Conservation (phyloP, 2,797 vertebrate species). For the Hemitrygon akajei region DNA sequence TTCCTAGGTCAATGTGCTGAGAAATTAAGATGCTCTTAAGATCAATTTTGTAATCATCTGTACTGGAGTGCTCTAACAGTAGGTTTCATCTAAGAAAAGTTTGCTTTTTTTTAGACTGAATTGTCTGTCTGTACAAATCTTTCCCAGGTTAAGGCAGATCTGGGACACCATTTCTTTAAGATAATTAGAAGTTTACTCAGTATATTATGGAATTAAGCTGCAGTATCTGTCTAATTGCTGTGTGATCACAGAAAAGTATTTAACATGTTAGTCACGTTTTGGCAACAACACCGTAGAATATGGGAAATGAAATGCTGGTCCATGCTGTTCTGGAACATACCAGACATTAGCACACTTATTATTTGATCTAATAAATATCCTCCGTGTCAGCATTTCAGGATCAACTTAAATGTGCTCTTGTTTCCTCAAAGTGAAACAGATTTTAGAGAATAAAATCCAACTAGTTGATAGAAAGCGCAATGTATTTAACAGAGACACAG, state of each 20-base stretch:
- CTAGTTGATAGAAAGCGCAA: background rate
- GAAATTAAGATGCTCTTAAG: background rate
- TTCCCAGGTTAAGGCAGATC: background rate
- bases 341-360: slow-evolving; percentile 40
- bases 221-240: background rate
- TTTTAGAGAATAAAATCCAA: background rate
- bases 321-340: slow-evolving; percentile 35
- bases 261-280: slow-evolving; percentile 33
- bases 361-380: slow-evolving; percentile 38
- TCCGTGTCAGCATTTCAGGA: slow-evolving; percentile 40
- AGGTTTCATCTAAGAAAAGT: background rate
- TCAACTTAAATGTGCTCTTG: slow-evolving; percentile 40
- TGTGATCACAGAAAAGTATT: background rate
- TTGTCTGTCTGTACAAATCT: background rate
- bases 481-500: background rate
- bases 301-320: slow-evolving; percentile 34
- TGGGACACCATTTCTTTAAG: background rate
- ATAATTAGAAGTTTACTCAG: background rate
- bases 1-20: background rate
- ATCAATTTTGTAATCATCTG: background rate
- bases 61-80: too few relatives aligned
- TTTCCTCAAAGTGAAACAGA: slow-evolving; percentile 40
- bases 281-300: slow-evolving; percentile 38
- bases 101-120: background rate
- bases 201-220: background rate